Conservation (phyloP, 2,113 vertebrate genomes). For the Forbesichthys papilliferus region DNA sequence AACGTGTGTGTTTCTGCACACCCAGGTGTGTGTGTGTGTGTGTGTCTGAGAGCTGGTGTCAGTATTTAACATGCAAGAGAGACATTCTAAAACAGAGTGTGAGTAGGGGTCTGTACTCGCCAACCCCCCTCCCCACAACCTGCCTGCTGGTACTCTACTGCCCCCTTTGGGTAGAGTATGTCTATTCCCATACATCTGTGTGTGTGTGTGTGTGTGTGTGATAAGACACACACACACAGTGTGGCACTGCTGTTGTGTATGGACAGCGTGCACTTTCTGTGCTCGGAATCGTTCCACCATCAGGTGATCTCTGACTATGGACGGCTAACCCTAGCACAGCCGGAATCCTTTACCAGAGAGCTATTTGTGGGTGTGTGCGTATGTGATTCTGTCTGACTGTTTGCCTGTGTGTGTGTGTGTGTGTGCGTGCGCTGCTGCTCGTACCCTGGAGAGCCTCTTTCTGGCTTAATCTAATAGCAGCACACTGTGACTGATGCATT, state of each 20-base stretch:
- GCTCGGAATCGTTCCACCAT: constrained; percentile 37
- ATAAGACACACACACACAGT: too few species aligned
- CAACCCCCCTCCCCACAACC: background rate
- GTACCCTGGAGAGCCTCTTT: constrained; percentile 61
- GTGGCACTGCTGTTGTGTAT: background rate
- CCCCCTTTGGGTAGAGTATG: constrained; percentile 63
- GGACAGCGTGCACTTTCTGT: background rate
- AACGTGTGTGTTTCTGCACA: constrained; percentile 38
- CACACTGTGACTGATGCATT: constrained; percentile 73
- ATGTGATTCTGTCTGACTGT: constrained; percentile 8
- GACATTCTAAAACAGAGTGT: constrained; percentile 65
- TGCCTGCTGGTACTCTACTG: constrained; percentile 57
- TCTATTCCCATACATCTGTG: background rate
- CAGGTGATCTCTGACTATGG: constrained; percentile 30
- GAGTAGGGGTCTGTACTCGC: constrained; percentile 44
- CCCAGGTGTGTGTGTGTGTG: constrained; percentile 8
- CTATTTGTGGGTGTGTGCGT: constrained; percentile 27
- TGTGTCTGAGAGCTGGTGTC: constrained; percentile 45
- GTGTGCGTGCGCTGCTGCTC: constrained; percentile 37
- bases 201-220: constrained; percentile 15
- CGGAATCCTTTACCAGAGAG: constrained; percentile 39
- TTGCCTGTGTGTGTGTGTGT: constrained; percentile 5
- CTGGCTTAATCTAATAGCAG: constrained; percentile 73
- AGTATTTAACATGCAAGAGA: constrained; percentile 62
- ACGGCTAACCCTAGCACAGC: constrained; percentile 28